Evolutionary conservation across 2,888 invertebrate species (phyloP).

Genomic region (Villa cingulata): DNA sequence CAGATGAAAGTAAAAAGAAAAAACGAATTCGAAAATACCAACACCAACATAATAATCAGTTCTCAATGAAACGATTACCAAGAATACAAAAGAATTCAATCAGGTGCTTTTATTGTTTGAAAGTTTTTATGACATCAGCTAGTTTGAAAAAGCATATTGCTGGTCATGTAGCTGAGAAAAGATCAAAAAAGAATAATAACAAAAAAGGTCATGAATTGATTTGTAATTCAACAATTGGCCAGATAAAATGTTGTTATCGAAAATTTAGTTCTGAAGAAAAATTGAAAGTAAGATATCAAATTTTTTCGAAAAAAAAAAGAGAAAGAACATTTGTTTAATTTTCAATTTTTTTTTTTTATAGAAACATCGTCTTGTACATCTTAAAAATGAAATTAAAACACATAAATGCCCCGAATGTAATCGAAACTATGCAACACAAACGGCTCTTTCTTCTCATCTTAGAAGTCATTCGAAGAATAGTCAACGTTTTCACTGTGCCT

Average conservation of each 20-base stretch:
- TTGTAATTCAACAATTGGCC: background rate
- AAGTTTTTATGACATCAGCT: slow-evolving; percentile 18
- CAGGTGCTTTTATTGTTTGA: slow-evolving; percentile 16
- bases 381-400: slow-evolving; percentile 53
- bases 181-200: background rate
- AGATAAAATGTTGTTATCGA: slow-evolving; percentile 41
- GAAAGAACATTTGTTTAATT: too few relatives aligned
- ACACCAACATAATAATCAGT: background rate
- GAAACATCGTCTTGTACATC: slow-evolving; percentile 52
- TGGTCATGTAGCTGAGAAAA: slow-evolving; percentile 10
- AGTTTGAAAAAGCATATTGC: slow-evolving; percentile 17
- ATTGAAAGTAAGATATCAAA: slow-evolving; percentile 33
- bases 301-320: too few relatives aligned
- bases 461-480: slow-evolving; percentile 44
- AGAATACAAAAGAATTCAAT: slow-evolving; percentile 16
- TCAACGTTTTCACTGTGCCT: slow-evolving; percentile 42
- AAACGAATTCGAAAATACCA: slow-evolving; percentile 1
- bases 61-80: slow-evolving; percentile 8
- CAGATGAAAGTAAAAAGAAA: slow-evolving; percentile 10
- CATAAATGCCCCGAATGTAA: slow-evolving; percentile 50
- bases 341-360: slow-evolving; percentile 27
- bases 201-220: background rate
- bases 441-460: slow-evolving; percentile 55
- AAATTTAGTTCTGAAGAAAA: slow-evolving; percentile 48
- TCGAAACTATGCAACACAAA: slow-evolving; percentile 56